phyloP scores from a whole-genome alignment of 2,888 invertebrate species.

The Drosophila birchii region DNA sequence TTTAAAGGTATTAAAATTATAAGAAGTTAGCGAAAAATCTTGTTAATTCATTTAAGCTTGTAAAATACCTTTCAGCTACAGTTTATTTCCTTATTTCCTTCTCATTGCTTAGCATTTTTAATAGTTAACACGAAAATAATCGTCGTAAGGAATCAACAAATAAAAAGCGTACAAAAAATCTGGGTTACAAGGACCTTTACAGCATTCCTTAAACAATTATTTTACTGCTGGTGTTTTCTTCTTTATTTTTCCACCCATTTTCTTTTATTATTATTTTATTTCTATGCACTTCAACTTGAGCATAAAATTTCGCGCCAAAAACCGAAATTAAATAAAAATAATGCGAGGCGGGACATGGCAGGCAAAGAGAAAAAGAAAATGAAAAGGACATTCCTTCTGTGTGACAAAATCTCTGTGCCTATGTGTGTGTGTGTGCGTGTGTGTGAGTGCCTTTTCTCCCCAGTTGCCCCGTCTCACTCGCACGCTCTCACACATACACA shows the following conservation, averaged over 20 bases:
- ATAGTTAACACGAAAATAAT: neutral
- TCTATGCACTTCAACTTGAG: conserved; percentile 16
- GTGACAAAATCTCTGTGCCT: conserved; percentile 56
- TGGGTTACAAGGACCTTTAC: neutral
- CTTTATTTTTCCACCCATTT: neutral
- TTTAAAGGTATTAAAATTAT: no score
- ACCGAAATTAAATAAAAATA: conserved; percentile 11
- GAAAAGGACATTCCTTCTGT: conserved; percentile 40
- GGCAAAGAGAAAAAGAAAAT: conserved; percentile 14
- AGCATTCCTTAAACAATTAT: neutral
- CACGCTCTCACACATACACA: conserved; percentile 35
- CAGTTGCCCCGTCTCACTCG: conserved; percentile 32
- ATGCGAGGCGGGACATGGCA: conserved; percentile 2
- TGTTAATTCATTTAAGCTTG: no score
- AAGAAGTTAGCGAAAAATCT: no score
- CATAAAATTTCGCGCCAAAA: conserved; percentile 45
- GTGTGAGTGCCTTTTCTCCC: conserved; percentile 8
- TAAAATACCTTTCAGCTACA: neutral
- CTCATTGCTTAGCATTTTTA: neutral
- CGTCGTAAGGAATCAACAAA: neutral
- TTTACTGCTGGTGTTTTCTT: neutral
- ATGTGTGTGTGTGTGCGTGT: conserved; percentile 8
- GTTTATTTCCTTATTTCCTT: neutral
- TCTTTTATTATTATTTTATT: conserved; percentile 15
- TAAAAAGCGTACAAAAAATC: neutral